Base-by-base conservation (phyloP, 2,888 invertebrate genomes). In the Cheilosia soror region DNA sequence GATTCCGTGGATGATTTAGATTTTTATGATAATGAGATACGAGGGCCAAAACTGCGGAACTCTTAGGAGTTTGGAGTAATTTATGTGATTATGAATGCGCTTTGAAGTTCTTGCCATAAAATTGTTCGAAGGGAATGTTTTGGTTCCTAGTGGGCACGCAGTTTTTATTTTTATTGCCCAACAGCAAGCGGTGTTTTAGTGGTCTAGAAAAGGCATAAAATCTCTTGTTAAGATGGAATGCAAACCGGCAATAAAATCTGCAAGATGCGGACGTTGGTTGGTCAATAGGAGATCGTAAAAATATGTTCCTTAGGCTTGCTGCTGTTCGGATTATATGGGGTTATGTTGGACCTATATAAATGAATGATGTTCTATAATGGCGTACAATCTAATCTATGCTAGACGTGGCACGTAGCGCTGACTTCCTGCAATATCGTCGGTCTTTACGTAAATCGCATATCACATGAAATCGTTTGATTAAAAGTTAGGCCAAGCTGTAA, bases 21-120 rank as follows among this genome's bases (percentile, higher is more conserved):
- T 58, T 66, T 47, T 66, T 51, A 76, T 6, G 66, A 76, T 49
- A 58, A 42, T 42, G n/a, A 9, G 33, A 42, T 55, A 44, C 5
- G 37, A 47, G 53, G 25, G 37, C 20, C 31, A 20, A 60, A 68
- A 27, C 25, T 51, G 29, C 29, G 42, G 40, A 42, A 40, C 40
- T 40, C 58, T 57, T 51, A 33, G 40, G 37, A 9, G 60, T 60
- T n/a, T n/a, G n/a, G 2, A 2, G 20, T 20, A 76, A 76, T 68
- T 58, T 33, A 40, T 76, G 68, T 42, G 58, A 60, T 68, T 76
- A 76, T 68, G 58, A 60, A 31, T 33, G 60, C 51, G 51, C 76
- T 76, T 68, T 68, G 76, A 76, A 42, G 66, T 51, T 49, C 49
- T 27, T 68, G 25, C 11, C 55, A 71, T 71, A 60, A 71, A 60